Evolutionary conservation across 2,113 vertebrate genomes (phyloP).

Genomic region (Sakesphorus luctuosus): DNA sequence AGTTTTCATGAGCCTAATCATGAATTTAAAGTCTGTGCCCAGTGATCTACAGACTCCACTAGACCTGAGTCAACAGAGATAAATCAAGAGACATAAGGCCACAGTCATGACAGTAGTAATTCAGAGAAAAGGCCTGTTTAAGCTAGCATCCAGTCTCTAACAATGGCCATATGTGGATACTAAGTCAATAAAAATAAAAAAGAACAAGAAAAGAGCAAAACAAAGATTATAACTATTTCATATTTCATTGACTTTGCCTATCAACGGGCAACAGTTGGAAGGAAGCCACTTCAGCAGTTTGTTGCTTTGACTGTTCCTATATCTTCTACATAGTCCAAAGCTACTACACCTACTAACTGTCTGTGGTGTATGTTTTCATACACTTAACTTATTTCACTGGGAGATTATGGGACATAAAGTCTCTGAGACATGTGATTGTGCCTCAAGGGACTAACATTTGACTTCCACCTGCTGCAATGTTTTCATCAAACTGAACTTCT

Average conservation of each 20-base stretch:
- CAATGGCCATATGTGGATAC: not conserved
- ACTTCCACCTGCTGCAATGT: not conserved
- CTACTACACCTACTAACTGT: not conserved
- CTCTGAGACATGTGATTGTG: not conserved
- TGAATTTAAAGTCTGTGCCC: not conserved
- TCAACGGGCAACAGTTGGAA: not conserved
- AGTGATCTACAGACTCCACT: not conserved
- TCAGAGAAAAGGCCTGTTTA: not conserved
- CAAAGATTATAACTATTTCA: not conserved
- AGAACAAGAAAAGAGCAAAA: not conserved
- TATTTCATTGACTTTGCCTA: not conserved
- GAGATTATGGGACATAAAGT: not conserved
- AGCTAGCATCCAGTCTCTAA: not conserved
- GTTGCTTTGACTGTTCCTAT: not conserved
- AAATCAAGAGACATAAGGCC: not conserved
- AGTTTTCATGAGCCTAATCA: not conserved
- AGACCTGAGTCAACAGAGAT: not conserved
- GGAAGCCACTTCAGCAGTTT: not conserved
- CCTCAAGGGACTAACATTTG: not conserved
- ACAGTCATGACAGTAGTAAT: not conserved
- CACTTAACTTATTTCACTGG: not conserved
- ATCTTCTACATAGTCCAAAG: not conserved
- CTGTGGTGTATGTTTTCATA: not conserved
- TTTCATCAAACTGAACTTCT: not conserved
- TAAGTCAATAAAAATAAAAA: not conserved